Conservation (phyloP, 2,797 vertebrate genomes). For the Enteromius trimaculatus region DNA sequence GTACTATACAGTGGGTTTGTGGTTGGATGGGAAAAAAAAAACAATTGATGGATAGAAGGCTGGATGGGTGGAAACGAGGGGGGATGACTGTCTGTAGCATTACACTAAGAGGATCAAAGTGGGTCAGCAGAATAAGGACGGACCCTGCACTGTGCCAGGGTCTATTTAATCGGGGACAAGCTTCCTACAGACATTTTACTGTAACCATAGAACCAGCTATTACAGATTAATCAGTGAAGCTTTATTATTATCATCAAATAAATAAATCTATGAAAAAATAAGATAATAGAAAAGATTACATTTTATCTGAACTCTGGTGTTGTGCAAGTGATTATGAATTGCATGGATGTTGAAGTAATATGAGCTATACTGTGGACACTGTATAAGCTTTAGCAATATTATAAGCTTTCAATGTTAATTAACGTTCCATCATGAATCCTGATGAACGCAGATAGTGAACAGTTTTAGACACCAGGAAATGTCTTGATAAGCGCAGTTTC, state of each 20-base stretch:
- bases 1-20: neutral
- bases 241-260: neutral
- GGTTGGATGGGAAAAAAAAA: slow-evolving; percentile 5
- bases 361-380: neutral
- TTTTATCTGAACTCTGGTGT: neutral
- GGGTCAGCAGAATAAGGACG: slow-evolving; percentile 36
- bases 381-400: neutral
- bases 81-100: slow-evolving; percentile 41
- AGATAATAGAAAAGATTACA: neutral
- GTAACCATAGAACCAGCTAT: slow-evolving; percentile 30
- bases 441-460: neutral
- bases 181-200: slow-evolving; percentile 34
- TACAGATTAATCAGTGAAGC: neutral
- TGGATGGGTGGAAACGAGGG: slow-evolving; percentile 52
- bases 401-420: neutral
- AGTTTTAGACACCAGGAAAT: neutral
- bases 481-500: neutral
- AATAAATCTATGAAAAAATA: neutral
- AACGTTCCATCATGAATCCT: too few relatives aligned
- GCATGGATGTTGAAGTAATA: neutral
- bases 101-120: slow-evolving; percentile 47
- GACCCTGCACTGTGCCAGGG: slow-evolving; percentile 19
- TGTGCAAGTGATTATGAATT: neutral
- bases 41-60: slow-evolving; percentile 28
- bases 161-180: slow-evolving; percentile 24